A percentile compares a stretch with the other conserved stretches of the same genome.
Evolutionary conservation across 1,140 invertebrate species (phyloP).

Genomic region (Lepidotrigona ventralis): DNA sequence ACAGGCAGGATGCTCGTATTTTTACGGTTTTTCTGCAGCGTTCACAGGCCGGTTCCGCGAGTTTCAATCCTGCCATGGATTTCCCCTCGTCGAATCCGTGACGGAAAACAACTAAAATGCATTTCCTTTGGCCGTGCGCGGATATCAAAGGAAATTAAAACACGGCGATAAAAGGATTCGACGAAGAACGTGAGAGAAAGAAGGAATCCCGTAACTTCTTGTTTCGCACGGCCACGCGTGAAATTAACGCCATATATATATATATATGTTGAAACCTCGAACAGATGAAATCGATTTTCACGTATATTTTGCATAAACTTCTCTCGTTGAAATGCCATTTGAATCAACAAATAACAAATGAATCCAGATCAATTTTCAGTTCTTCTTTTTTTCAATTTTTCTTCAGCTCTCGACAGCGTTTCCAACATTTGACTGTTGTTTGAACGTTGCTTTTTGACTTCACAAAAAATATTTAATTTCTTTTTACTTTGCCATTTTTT

Average conservation of each 20-base stretch:
- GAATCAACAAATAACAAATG: too few relatives aligned
- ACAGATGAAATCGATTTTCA: neutral
- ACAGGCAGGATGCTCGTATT: neutral
- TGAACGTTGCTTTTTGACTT: neutral
- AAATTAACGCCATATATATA: neutral
- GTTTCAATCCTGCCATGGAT: slow-evolving; percentile 12
- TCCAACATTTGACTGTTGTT: neutral
- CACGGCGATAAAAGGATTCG: neutral
- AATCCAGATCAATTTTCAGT: neutral
- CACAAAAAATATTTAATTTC: too few relatives aligned
- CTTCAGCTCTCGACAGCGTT: neutral
- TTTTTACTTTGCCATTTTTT: neutral
- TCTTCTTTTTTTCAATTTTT: neutral
- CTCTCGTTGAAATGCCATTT: neutral
- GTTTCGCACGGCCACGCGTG: too few relatives aligned
- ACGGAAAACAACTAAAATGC: neutral
- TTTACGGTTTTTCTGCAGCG: neutral
- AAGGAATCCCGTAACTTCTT: too few relatives aligned
- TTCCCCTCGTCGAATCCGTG: neutral
- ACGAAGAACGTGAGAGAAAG: neutral
- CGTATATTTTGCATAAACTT: too few relatives aligned
- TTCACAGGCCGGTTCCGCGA: neutral
- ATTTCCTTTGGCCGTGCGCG: neutral
- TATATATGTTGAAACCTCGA: neutral
- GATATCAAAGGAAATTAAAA: neutral